Base-by-base conservation (phyloP, 2,113 vertebrate species). In the Erythrocercus mccallii region DNA sequence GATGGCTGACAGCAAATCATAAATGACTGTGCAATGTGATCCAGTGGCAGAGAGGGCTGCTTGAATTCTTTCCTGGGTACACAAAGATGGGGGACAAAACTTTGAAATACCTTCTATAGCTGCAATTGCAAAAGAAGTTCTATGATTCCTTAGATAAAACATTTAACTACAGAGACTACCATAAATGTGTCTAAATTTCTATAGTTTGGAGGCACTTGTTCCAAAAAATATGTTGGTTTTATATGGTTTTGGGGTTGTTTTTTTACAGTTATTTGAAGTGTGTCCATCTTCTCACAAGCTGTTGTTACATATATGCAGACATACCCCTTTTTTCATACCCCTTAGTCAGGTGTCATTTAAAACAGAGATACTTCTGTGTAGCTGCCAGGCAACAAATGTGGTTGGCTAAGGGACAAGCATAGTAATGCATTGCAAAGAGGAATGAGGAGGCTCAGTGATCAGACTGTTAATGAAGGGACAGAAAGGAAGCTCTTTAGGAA, bases 311-410 rank as follows among this genome's bases (percentile, higher is more conserved):
- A 8, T 8, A 37, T 47, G 30, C n/a, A 73, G 53, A 50, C 24
- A 5, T n/a, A 10, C 0, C 1, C 0, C 23, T 47, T 58, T 44
- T 68, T 64, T 35, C 4, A 2, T 58, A 47, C 4, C 5, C 35
- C 28, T 71, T 60, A 56, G 20, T 71, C 27, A 74, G 35, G n/a
- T 78, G 53, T 81, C 38, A 44, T 28, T 70, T 81, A 64, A 86
- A 92, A 91, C 40, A 94, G 85, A 87, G 35, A 15, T 64, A 19
- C 50, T 74, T 86, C 33, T 88, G 58, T 72, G 35, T 70, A 78
- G 65, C 51, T 91, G 47, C 70, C 51, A n/a, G 60, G 56, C 81
- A 85, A 18, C 42, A 89, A 77, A 61, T 40, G 81, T 53, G 16
- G 35, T 71, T 94, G 90, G 69, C 65, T 74, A 74, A 28, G 47